These are phyloP conservation scores for Drosophila diplacantha DNA, from an alignment of 2,888 invertebrate genomes.

Conservation along the genomic window DNA sequence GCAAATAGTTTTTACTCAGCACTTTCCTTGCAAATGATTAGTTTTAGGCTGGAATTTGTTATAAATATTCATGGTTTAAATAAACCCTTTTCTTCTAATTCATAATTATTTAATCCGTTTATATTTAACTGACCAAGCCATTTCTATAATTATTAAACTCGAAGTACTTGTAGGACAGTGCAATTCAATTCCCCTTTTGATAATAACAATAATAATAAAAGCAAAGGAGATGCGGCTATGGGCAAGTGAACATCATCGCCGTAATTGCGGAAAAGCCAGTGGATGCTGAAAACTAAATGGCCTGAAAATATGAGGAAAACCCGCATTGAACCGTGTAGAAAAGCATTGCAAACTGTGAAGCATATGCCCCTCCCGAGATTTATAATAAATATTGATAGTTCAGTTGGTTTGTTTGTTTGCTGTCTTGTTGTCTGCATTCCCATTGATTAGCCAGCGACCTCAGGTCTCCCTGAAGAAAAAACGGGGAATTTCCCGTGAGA, in stretches of 20 bases:
- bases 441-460: conserved; percentile 43
- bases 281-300: conserved; percentile 31
- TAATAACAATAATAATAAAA: conserved; percentile 34
- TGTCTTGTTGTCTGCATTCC: conserved; percentile 32
- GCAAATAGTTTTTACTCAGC: not conserved
- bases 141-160: not conserved
- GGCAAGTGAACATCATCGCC: conserved; percentile 26
- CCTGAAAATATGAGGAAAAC: conserved; percentile 22
- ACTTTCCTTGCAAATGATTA: not conserved
- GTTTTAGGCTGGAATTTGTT: too few species aligned
- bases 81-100: not conserved
- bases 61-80: too few species aligned
- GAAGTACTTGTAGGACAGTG: not conserved
- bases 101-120: not conserved
- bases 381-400: conserved; percentile 30
- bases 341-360: conserved; percentile 11
- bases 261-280: conserved; percentile 33
- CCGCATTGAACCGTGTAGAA: conserved; percentile 6
- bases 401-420: not conserved
- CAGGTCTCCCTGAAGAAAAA: conserved; percentile 2
- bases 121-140: too few species aligned
- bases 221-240: conserved; percentile 15
- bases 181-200: not conserved
- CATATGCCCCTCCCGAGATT: conserved; percentile 21
- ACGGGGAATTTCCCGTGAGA: conserved; percentile 36